Conservation (phyloP, 2,888 invertebrate genomes). For the Oxystoma pomonae region DNA sequence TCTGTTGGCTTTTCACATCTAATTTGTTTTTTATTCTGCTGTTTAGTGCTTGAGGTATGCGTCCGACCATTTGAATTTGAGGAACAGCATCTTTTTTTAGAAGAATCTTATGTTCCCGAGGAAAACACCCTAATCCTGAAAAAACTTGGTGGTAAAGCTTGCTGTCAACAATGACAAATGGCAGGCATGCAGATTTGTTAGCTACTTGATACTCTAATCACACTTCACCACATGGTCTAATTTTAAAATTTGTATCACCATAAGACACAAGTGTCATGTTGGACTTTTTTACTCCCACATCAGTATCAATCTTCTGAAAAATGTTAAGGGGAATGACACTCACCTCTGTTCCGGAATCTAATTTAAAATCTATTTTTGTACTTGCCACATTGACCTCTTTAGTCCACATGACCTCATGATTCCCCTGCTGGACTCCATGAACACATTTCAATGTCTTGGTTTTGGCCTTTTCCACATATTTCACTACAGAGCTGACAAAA, state of each 20-base stretch:
- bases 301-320: background rate
- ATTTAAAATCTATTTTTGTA: constrained; percentile 1
- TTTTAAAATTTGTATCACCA: constrained; percentile 17
- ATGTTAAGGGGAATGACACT: background rate
- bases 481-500: no score
- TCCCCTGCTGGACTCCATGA: no score
- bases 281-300: background rate
- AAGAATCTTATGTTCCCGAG: constrained; percentile 10
- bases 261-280: constrained; percentile 16
- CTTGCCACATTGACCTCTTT: background rate
- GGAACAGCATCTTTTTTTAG: no score
- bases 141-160: constrained; percentile 15
- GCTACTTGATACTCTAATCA: constrained; percentile 15
- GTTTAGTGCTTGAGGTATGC: no score
- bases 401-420: background rate
- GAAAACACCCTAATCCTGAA: constrained; percentile 17
- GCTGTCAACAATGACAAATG: constrained; percentile 13
- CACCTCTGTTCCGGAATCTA: background rate
- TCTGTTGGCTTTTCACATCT: constrained; percentile 17
- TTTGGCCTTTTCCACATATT: background rate
- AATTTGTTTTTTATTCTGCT: constrained; percentile 18
- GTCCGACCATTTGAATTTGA: no score
- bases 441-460: no score
- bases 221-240: constrained; percentile 18
- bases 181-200: constrained; percentile 11